Evolutionary conservation across 92 coral and sea anemone genomes (phyloP).

Genomic region (Umimayanthus chanpuru): DNA sequence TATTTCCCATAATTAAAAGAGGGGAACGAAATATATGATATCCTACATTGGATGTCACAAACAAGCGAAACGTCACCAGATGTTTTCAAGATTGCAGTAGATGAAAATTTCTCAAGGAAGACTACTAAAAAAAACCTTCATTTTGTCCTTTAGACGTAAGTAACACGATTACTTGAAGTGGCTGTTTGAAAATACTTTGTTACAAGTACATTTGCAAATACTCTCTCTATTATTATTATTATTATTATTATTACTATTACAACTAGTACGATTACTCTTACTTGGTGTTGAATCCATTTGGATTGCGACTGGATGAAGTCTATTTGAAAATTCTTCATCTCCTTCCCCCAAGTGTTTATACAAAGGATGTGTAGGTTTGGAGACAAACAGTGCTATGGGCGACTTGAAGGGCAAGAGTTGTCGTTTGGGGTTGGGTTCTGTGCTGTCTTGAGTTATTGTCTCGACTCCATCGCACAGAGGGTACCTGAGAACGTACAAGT

Average conservation of each 20-base stretch:
- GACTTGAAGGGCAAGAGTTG: neutral
- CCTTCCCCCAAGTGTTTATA: neutral
- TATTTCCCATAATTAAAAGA: too few species aligned
- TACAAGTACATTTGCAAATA: too few species aligned
- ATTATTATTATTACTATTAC: neutral
- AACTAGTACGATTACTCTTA: neutral
- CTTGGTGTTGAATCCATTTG: neutral
- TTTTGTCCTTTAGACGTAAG: too few species aligned
- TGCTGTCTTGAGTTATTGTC: neutral
- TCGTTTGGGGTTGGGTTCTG: neutral
- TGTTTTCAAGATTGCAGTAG: too few species aligned
- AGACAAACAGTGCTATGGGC: constrained; percentile 9
- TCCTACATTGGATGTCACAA: too few species aligned
- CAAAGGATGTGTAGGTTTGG: neutral
- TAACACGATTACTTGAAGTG: too few species aligned
- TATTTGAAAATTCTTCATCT: neutral
- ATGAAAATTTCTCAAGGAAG: too few species aligned
- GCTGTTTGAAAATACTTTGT: too few species aligned
- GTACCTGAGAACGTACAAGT: neutral
- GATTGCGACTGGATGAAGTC: neutral
- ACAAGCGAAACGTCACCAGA: too few species aligned
- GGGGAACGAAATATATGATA: too few species aligned
- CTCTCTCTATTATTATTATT: too few species aligned
- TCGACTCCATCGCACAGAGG: neutral
- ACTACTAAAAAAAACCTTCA: too few species aligned